phyloP scores from a whole-genome alignment of 2,113 vertebrate genomes.

The Elephas maximus region DNA sequence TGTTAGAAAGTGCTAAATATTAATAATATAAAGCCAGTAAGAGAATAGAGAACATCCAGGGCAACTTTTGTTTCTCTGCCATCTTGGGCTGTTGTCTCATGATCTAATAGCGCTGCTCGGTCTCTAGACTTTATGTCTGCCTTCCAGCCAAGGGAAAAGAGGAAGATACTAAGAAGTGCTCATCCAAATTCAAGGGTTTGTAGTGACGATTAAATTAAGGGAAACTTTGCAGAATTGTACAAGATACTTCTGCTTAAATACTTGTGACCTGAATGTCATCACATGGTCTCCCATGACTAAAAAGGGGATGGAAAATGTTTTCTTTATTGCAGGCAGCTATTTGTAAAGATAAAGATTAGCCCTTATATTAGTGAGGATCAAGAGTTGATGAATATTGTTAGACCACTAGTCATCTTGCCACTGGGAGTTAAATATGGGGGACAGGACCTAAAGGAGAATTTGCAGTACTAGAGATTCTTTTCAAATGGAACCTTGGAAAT shows the following conservation, averaged over 20 bases:
- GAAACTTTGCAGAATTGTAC: neutral
- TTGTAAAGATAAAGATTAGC: neutral
- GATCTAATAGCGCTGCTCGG: neutral
- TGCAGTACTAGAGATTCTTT: neutral
- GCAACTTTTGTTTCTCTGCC: neutral
- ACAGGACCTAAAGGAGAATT: neutral
- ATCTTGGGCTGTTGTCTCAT: neutral
- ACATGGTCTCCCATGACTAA: neutral
- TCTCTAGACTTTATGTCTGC: neutral
- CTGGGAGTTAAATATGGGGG: neutral
- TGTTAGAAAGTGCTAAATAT: neutral
- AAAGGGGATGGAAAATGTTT: neutral
- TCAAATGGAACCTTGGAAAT: neutral
- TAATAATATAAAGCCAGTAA: neutral
- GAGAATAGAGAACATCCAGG: rapidly evolving
- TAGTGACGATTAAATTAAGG: neutral
- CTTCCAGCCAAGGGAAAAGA: neutral
- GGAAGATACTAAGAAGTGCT: rapidly evolving
- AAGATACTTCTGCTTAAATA: neutral
- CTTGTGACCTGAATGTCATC: neutral
- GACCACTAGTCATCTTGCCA: neutral
- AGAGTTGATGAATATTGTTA: neutral
- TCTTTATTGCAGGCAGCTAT: neutral
- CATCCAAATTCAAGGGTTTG: neutral
- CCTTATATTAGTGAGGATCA: neutral